Base-by-base conservation (phyloP, 2,888 invertebrate genomes). In the Tipula helvola region DNA sequence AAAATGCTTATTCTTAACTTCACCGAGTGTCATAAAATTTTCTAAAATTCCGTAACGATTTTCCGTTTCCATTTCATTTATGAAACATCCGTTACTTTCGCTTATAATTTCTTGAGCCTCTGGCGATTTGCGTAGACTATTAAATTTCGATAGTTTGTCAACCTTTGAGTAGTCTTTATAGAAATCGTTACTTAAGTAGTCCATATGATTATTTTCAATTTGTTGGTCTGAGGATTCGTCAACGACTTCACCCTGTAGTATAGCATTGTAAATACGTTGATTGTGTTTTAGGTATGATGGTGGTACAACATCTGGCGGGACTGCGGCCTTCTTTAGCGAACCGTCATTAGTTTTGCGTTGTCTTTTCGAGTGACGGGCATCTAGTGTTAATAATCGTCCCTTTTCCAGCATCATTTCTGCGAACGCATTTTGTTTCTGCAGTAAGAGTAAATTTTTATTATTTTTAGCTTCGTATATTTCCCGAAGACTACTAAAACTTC, bases 401-500 rank as follows among this genome's bases (percentile, higher is more conserved):
- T 94, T 93, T 88, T 93, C 93, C 28, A 28, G 28, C 28, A 71
- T 18, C 44, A 86, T 12, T 42, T 91, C 91, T 13, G 87, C 86
- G 87, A 88, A 89, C 88, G 88, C 89, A 89, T 89, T 89, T 86
- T 89, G 89, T 44, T 85, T 39, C 39, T 84, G 13, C 3, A 41
- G 8, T 39, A 84, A 84, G 10, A 71, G 71, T 86, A 92, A 92
- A 86, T 91, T 91, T 41, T 91, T 90, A 87, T 92, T 92, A 87
- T 93, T 92, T 84, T 93, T 93, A 13, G 94, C 94, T 88, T 96
- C 96, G 89, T 95, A 95, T 88, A 96, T 95, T 89, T 96, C 95
- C 86, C 96, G 92, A 1, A 96, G 91, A 89, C 95, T 96, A 57
- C 94, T 94, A 91, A 95, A 93, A 89, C 93, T 90, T 87, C 94